phyloP scores from a whole-genome alignment of 1,140 invertebrate genomes.

The Drosophila ohnishii region DNA sequence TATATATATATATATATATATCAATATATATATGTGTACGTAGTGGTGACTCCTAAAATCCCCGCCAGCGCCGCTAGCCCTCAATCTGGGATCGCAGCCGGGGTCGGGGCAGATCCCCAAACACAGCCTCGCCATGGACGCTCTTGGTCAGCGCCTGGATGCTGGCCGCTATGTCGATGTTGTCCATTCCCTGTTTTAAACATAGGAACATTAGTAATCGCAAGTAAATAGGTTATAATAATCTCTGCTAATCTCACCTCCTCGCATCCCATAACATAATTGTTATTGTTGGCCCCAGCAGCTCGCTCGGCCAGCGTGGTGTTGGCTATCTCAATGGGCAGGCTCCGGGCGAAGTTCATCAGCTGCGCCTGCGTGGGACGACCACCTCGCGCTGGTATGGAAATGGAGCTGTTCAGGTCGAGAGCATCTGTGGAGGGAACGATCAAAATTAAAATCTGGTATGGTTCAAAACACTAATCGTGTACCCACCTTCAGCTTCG shows the following conservation, averaged over 20 bases:
- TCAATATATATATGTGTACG: constrained; percentile 61
- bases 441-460: background rate
- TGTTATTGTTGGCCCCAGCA: constrained; percentile 42
- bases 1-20: too few relatives aligned
- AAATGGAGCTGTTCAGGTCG: constrained; percentile 71
- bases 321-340: constrained; percentile 79
- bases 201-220: background rate
- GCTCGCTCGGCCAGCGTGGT: constrained; percentile 59
- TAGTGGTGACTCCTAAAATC: constrained; percentile 44
- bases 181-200: constrained; percentile 65
- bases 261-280: constrained; percentile 56
- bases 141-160: constrained; percentile 94
- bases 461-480: background rate
- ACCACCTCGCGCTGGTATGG: constrained; percentile 58
- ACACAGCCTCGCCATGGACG: constrained; percentile 92
- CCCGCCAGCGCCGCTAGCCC: constrained; percentile 44
- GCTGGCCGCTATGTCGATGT: constrained; percentile 91
- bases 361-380: constrained; percentile 37
- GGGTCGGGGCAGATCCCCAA: constrained; percentile 92
- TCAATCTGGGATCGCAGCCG: constrained; percentile 92
- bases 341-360: constrained; percentile 73
- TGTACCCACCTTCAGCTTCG: constrained; percentile 71
- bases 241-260: constrained; percentile 49
- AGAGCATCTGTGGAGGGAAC: constrained; percentile 59
- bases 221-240: too few relatives aligned